A percentile compares a stretch with the other conserved stretches of the same genome.
phyloP scores from a whole-genome alignment of 2,113 vertebrate species.

The Myrmophylax atrothorax region DNA sequence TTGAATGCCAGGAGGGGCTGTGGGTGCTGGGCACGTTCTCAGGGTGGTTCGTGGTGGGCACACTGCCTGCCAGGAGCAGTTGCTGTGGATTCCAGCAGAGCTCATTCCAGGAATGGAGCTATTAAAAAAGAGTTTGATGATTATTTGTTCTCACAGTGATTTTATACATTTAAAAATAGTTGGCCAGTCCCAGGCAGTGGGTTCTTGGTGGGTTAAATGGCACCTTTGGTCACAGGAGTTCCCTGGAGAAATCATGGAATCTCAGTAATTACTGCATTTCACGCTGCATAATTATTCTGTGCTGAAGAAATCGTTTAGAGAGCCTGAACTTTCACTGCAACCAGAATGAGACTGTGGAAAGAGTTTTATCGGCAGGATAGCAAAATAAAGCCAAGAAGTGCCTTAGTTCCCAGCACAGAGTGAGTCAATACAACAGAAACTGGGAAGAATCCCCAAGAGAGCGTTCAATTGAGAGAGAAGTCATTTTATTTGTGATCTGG shows the following conservation, averaged over 20 bases:
- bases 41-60: not conserved
- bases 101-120: not conserved
- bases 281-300: not conserved
- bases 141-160: not conserved
- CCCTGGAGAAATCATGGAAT: conserved; percentile 7
- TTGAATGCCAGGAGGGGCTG: not conserved
- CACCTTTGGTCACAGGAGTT: not conserved
- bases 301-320: not conserved
- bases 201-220: not conserved
- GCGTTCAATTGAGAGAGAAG: not conserved
- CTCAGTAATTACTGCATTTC: conserved; percentile 39
- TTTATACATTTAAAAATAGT: not conserved
- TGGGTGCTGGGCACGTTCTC: conserved; percentile 1
- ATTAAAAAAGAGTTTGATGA: not conserved
- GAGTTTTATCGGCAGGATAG: not conserved
- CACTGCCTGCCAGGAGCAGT: not conserved
- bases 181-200: not conserved
- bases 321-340: not conserved
- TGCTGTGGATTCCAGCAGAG: not conserved
- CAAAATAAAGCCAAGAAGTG: not conserved
- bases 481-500: not conserved
- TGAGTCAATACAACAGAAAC: not conserved
- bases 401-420: not conserved
- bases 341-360: not conserved
- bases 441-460: not conserved